phyloP scores from a whole-genome alignment of 2,113 vertebrate species.

The Xiphias gladius region DNA sequence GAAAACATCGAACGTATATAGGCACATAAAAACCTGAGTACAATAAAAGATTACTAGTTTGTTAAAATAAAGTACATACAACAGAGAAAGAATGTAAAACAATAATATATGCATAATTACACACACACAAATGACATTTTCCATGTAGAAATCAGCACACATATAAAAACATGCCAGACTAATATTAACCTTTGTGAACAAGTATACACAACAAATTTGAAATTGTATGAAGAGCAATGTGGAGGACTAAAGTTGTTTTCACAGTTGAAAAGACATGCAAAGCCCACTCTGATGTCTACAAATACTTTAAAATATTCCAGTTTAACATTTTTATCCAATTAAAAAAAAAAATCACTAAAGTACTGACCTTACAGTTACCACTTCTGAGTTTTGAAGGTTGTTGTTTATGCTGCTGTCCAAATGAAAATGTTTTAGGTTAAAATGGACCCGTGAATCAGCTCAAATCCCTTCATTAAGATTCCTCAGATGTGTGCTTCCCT shows the following conservation, averaged over 20 bases:
- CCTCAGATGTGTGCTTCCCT: slow-evolving; percentile 46
- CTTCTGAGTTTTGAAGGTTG: not conserved
- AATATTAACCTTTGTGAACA: not conserved
- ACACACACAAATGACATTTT: not conserved
- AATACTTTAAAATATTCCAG: not conserved
- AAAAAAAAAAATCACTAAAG: not conserved
- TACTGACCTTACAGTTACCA: slow-evolving; percentile 63
- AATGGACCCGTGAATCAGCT: slow-evolving; percentile 38
- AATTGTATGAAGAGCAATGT: not conserved
- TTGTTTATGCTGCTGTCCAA: slow-evolving; percentile 28
- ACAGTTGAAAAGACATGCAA: slow-evolving; percentile 47
- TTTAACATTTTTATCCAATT: not conserved
- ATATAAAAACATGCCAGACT: not conserved
- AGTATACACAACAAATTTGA: not conserved
- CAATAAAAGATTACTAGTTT: not conserved
- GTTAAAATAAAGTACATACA: not conserved
- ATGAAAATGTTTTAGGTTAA: slow-evolving; percentile 19
- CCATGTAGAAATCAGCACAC: not conserved
- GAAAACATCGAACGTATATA: too few species aligned
- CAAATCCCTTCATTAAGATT: slow-evolving; percentile 64
- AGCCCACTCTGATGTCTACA: not conserved
- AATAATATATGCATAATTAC: too few species aligned
- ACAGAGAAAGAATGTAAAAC: not conserved
- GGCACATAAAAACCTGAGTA: too few species aligned
- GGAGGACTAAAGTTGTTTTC: slow-evolving; percentile 38